Base-by-base conservation (phyloP, 2,888 invertebrate genomes). In the Orgyia antiqua region DNA sequence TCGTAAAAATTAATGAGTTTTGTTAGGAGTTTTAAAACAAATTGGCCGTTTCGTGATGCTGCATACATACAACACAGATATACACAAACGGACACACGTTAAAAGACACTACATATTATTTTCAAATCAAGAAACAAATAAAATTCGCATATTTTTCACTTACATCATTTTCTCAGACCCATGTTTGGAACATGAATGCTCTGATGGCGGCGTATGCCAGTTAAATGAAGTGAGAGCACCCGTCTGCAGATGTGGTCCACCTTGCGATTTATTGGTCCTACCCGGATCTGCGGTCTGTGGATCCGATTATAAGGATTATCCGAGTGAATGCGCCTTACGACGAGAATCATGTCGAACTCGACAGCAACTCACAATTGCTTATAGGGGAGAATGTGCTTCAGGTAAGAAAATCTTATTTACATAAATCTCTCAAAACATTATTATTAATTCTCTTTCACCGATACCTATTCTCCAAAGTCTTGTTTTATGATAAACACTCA, bases 331-430 rank as follows among this genome's bases (percentile, higher is more conserved):
- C 62, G 90, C 91, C 37, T 87, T 96, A 45, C 87, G 92, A 31
- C 90, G 92, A 55, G 92, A 94, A 60, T 92, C 94, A 2, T 97
- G 97, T 76, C 88, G 92, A 31, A 88, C 91, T 11, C 78, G 93
- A 53, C 91, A 92, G 54, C 90, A 90, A 42, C 88, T 95, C 17
- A 89, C 92, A 40, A 93, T 94, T 44, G 91, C 94, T 48, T 94
- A 94, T 78, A 87, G 91, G 44, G 95, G 95, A 42, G 92, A 93
- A 68, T 96, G 96, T 76, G 91, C 91, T 58, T 91, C 93, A 68
- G 94, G 94, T 94, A 73, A 69, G 52, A 2, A 10, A 10, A 23
- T 11, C 28, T 25, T 12, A 8, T 33, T 31, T 26, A 27, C 20
- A 15, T 9, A 13, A 4, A 11, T 20, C 26, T 31, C 9, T 12